Conservation (phyloP, 2,113 vertebrate genomes). For the Polyodon spathula region DNA sequence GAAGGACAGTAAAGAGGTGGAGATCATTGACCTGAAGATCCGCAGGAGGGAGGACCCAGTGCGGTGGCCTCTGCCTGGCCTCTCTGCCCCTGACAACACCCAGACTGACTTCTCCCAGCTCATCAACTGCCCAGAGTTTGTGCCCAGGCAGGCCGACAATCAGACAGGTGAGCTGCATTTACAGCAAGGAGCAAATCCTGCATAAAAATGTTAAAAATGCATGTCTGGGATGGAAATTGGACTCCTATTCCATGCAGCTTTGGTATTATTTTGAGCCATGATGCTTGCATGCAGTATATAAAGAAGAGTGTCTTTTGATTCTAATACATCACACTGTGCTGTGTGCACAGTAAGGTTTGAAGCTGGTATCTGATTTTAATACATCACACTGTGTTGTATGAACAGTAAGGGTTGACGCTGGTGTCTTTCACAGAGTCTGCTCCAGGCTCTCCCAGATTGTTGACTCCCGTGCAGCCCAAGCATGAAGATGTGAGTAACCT, state of each 20-base stretch:
- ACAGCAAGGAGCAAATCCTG: neutral
- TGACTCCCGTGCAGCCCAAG: slow-evolving; percentile 61
- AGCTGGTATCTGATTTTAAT: slow-evolving; percentile 2
- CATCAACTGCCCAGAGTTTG: slow-evolving; percentile 91
- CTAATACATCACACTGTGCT: no score
- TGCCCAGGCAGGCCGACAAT: slow-evolving; percentile 79
- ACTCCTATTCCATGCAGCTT: no score
- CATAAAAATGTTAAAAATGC: no score
- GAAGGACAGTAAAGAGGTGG: slow-evolving; percentile 91
- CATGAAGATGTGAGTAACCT: slow-evolving; percentile 78
- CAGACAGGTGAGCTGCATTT: slow-evolving; percentile 55
- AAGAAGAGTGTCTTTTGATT: no score
- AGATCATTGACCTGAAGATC: slow-evolving; percentile 88
- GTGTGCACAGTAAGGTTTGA: neutral
- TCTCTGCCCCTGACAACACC: slow-evolving; percentile 65
- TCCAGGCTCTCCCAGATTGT: slow-evolving; percentile 64
- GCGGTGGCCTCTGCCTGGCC: slow-evolving; percentile 87
- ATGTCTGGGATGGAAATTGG: no score
- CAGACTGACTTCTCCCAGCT: slow-evolving; percentile 91
- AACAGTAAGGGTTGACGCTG: neutral
- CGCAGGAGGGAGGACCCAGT: slow-evolving; percentile 84
- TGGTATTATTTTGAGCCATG: no score
- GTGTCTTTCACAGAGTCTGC: slow-evolving; percentile 46
- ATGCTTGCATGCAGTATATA: no score
- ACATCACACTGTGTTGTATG: no score